A percentile compares a stretch with the other conserved stretches of the same genome.
These are phyloP conservation scores for Echiichthys vipera DNA, from an alignment of 2,797 vertebrate genomes.

Conservation along the genomic window DNA sequence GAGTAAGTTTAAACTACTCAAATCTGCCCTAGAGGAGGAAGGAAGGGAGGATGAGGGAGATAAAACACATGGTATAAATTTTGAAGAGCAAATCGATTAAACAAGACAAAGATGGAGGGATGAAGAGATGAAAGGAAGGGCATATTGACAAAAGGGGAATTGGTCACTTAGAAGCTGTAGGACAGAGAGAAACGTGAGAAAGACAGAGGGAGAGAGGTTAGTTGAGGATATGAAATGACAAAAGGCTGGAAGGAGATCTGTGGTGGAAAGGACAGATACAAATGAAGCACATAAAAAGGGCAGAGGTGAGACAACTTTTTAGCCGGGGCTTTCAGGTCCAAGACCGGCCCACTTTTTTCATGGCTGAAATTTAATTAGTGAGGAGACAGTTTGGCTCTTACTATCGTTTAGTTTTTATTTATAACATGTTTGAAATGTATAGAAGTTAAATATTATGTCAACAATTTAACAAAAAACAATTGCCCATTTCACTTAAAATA, in stretches of 20 bases:
- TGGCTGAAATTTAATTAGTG: too few species aligned
- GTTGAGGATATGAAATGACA: conserved; percentile 1
- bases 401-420: too few species aligned
- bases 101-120: conserved; percentile 28
- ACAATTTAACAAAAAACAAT: too few species aligned
- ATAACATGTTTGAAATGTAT: too few species aligned
- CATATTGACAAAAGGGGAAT: neutral
- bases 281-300: neutral
- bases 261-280: neutral
- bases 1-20: conserved; percentile 45
- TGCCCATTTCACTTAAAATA: too few species aligned
- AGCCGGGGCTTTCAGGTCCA: too few species aligned
- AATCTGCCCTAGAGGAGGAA: conserved; percentile 34
- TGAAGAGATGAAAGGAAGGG: conserved; percentile 14
- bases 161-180: conserved; percentile 3
- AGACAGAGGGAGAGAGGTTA: neutral
- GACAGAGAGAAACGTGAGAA: neutral
- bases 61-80: conserved; percentile 12
- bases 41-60: conserved; percentile 6
- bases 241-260: neutral
- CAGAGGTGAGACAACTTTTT: too few species aligned
- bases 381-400: too few species aligned
- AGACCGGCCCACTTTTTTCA: too few species aligned
- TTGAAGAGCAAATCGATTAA: conserved; percentile 34
- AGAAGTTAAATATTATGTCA: too few species aligned